A percentile compares a stretch with the other conserved stretches of the same genome.
phyloP scores from a whole-genome alignment of 2,113 vertebrate genomes.

The Mesembrinibis cayennensis region DNA sequence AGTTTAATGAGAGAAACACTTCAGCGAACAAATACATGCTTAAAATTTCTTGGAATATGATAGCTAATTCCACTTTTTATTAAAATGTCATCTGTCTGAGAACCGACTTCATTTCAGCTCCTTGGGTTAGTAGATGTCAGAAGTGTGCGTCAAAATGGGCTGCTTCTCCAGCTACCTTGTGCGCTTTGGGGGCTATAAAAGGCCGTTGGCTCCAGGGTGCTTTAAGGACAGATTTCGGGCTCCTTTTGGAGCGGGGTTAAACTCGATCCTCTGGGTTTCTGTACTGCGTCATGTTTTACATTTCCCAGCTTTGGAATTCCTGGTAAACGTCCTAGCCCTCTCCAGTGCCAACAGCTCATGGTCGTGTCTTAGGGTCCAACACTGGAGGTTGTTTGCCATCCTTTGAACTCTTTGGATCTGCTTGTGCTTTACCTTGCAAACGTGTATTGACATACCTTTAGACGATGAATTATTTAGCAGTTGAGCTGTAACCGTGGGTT shows the following conservation, averaged over 20 bases:
- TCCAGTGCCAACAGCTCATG: not conserved
- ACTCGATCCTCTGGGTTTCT: not conserved
- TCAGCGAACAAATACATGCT: fast-evolving
- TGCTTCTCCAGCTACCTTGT: not conserved
- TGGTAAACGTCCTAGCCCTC: not conserved
- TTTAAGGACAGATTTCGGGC: not conserved
- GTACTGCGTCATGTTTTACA: not conserved
- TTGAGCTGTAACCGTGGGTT: not conserved
- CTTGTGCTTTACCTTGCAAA: not conserved
- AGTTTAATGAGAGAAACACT: not conserved
- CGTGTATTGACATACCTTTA: not conserved
- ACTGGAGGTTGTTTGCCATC: not conserved
- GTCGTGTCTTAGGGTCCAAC: not conserved
- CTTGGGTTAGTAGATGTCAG: too few species aligned
- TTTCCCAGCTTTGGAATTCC: not conserved
- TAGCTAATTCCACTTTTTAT: not conserved
- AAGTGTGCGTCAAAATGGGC: not conserved
- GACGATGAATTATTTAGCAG: not conserved
- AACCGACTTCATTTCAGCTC: not conserved
- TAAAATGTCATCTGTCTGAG: not conserved
- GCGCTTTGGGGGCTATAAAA: not conserved
- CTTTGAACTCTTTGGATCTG: not conserved
- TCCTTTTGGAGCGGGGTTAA: not conserved
- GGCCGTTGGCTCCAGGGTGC: not conserved
- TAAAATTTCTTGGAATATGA: not conserved